Evolutionary conservation across 2,113 vertebrate genomes (phyloP).

Genomic region (Saccopteryx leptura): DNA sequence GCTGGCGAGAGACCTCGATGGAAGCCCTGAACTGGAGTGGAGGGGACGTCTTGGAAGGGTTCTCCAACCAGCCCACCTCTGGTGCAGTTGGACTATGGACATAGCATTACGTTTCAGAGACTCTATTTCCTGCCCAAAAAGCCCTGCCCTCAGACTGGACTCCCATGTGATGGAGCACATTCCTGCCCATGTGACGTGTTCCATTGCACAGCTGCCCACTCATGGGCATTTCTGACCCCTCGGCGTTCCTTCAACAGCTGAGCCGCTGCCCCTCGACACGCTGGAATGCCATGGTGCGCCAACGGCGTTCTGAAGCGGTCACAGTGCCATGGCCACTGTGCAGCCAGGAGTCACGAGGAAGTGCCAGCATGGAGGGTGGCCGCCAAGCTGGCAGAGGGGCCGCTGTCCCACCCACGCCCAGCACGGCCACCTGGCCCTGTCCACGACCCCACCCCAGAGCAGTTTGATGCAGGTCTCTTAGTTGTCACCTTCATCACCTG

Average conservation of each 20-base stretch:
- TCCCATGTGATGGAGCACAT: conserved; percentile 68
- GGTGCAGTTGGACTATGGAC: neutral
- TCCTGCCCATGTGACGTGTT: conserved; percentile 22
- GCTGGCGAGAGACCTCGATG: neutral
- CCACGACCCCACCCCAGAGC: neutral
- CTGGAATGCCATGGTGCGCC: conserved; percentile 31
- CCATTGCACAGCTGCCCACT: conserved; percentile 80
- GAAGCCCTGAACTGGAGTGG: neutral
- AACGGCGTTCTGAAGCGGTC: conserved; percentile 41
- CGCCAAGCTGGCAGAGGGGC: neutral
- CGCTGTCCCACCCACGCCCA: accelerated
- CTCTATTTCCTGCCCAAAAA: conserved; percentile 50
- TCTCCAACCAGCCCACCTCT: neutral
- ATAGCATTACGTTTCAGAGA: neutral
- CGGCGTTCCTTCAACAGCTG: neutral
- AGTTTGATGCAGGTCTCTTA: accelerated
- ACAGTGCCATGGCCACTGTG: neutral
- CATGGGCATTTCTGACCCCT: neutral
- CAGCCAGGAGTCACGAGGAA: neutral
- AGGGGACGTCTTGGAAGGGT: neutral
- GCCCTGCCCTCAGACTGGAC: conserved; percentile 64
- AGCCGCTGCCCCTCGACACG: neutral
- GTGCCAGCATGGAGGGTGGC: neutral
- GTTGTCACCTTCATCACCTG: neutral
- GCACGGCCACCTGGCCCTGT: neutral